Evolutionary conservation across 2,888 invertebrate genomes (phyloP), one percentile per base, ranked within the genome.

Genomic region (Limnephilus auricula): DNA sequence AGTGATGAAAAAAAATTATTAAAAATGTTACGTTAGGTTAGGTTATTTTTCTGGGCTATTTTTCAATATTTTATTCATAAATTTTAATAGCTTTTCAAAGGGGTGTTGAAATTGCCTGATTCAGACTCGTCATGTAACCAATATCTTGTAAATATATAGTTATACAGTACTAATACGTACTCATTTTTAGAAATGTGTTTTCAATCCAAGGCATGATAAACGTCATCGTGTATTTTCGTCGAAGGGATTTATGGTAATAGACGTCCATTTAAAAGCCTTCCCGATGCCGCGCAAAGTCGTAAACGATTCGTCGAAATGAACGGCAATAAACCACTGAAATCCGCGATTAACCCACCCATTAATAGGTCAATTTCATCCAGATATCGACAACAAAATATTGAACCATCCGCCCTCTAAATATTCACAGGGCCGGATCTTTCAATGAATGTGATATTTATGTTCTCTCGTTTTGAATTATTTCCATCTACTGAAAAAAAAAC

Each of bases 271-370:
- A n/a, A 65, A 65, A 65, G 65, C 65, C 50, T 65, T 9, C 25
- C 5, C 65, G 65, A 65, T 65, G 65, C 65, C 65, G 65, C 65
- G 25, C 25, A 65, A 6, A 9, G n/a, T n/a, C 25, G 65, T 65
- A 9, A 65, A n/a, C 65, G n/a, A 65, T 65, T 9, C n/a, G 65
- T 65, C 25, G 65, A 65, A 65, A 65, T 65, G 65, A 65, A n/a
- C 6, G 65, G 65, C 65, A n/a, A 65, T 65, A 65, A 65, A 65
- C 25, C 65, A n/a, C 65, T n/a, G 65, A 65, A 65, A 65, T 65
- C 65, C 65, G n/a, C 65, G 65, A 65, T 65, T 65, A 65, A 65
- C 65, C n/a, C 65, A n/a, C 65, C 65, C 65, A 65, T 65, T 65
- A 65, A 65, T 25, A 25, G 25, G 65, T 25, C 65, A 65, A 65